Evolutionary conservation across 2,888 invertebrate species (phyloP), one percentile per base, ranked within the genome.

Genomic region (Oeneis ivallda): DNA sequence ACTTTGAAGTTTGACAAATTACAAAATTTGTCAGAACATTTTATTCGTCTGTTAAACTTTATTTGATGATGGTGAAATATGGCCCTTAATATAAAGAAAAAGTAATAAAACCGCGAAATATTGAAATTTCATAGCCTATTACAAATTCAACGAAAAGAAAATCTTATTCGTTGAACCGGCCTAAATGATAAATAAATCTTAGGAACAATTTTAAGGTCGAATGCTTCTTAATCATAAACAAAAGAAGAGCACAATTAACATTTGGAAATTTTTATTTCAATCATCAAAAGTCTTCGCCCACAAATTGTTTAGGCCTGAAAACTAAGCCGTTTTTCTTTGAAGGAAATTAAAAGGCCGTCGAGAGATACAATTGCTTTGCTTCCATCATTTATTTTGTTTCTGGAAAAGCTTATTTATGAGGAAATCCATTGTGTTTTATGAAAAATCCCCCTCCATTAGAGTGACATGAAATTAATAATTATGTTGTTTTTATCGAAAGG

Each of bases 331-430:
- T 83, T 83, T 79, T 79, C 82, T 81, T 78, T 75, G 78, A 79
- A 81, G 85, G 78, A 86, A 87, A 87, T 89, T 89, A 87, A 89
- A 89, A 89, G 83, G 84, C 86, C 86, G 87, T 87, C 85, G 84
- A 85, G 81, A 83, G 82, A 84, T 86, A 87, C 83, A 89, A 89
- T 87, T 87, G 84, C 82, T 82, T 80, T 76, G 76, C 81, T 84
- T 85, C 87, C 84, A 86, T 86, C 86, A 83, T 79, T 76, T 78
- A 80, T 83, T 84, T 85, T 83, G 81, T 86, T 86, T 85, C 82
- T 85, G 84, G 83, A 82, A 85, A 82, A 78, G 79, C 82, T 81
- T 82, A 81, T 86, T 87, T 86, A 82, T 84, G 83, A 83, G 79
- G 78, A 75, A 77, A 84, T 81, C 82, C 83, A 79, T 84, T 83